A percentile compares a stretch with the other conserved stretches of the same genome.
Conservation (phyloP, 2,113 vertebrate species). For the Lichenostomus cassidix region DNA sequence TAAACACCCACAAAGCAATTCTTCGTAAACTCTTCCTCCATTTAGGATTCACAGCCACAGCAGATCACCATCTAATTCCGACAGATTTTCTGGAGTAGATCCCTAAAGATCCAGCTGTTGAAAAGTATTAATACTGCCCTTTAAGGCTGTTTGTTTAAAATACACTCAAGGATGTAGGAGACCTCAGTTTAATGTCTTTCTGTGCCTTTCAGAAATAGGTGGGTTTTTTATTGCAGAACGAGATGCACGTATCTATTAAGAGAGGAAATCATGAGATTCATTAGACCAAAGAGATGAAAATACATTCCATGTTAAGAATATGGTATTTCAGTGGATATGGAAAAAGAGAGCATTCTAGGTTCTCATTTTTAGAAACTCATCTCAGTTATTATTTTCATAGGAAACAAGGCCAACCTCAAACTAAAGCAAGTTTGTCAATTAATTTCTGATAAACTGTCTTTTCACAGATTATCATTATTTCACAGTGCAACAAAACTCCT, state of each 20-base stretch:
- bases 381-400: not conserved
- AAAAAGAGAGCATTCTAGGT: not conserved
- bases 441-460: not conserved
- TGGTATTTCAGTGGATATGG: not conserved
- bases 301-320: not conserved
- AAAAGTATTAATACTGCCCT: not conserved
- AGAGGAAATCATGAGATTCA: not conserved
- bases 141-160: not conserved
- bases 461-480: not conserved
- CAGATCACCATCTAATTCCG: not conserved
- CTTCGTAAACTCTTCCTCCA: not conserved
- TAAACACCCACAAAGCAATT: not conserved
- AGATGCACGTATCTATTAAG: accelerated
- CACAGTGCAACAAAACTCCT: not conserved
- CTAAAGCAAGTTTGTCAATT: not conserved
- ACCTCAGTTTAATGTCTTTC: not conserved
- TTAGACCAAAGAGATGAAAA: not conserved
- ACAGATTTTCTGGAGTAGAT: not conserved
- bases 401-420: not conserved
- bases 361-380: not conserved
- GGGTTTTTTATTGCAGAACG: not conserved
- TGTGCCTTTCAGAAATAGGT: accelerated
- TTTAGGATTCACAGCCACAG: not conserved
- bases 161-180: not conserved
- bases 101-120: not conserved